Base-by-base conservation (phyloP, 2,797 vertebrate species). In the Neoniphon sammara region DNA sequence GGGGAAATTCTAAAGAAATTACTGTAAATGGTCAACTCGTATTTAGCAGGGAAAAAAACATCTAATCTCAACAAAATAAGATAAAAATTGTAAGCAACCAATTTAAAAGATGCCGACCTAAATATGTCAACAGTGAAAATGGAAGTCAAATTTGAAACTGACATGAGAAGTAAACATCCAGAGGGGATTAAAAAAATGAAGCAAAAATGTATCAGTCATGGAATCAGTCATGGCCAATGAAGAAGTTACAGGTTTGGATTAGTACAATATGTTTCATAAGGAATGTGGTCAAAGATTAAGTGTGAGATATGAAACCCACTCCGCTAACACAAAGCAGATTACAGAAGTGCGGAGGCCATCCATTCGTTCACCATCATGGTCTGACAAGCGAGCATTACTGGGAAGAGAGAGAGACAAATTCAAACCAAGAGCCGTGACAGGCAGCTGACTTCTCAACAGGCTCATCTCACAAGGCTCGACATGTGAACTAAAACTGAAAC, bases 261-360 rank as follows among this genome's bases (percentile, higher is more conserved):
- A 62, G 86, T 70, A 86, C 85, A 91, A 89, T 88, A 91, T 92
- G 88, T 84, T 77, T 79, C 46, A 59, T 20, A 36, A 84, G 71
- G 86, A 90, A 91, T 89, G 81, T 74, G 75, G 80, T 88, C 81
- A 77, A 81, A 89, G 77, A 87, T 80, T 83, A 87, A 84, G 82
- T 86, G 75, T 80, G 76, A 88, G 67, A 85, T 84, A 83, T 71
- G 57, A 67, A 84, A 87, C 81, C 70, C 17, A 54, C 60, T 85
- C 75, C 63, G 66, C 73, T 82, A 87, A 91, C 75, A 70, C 68
- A 70, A 88, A 90, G 85, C 86, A 90, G 78, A 83, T 87, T 78
- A 82, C 58, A 78, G 77, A 64, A 70, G 55, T 5, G 23, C 71
- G 25, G 64, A 21, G 73, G 31, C 46, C 66, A 60, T 66, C 62